These are phyloP conservation scores for Leucopternis melanops DNA, from an alignment of 2,113 vertebrate genomes.

Conservation along the genomic window DNA sequence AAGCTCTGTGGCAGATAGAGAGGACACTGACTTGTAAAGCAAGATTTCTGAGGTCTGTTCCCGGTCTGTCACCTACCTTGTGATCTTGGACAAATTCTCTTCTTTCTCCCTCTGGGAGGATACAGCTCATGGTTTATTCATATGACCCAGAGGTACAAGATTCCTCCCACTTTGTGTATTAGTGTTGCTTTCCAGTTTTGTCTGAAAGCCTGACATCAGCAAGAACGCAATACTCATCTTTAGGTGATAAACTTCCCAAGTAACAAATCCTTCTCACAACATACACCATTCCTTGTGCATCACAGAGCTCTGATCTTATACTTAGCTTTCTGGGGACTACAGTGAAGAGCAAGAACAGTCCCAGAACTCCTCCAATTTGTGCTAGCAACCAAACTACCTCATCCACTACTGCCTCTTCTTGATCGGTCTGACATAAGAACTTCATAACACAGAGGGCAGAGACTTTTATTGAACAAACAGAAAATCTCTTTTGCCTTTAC, in stretches of 20 bases:
- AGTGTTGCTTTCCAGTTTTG: not conserved
- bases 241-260: not conserved
- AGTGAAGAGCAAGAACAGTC: not conserved
- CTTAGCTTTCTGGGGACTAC: not conserved
- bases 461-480: not conserved
- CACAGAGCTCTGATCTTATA: not conserved
- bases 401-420: not conserved
- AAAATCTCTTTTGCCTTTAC: not conserved
- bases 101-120: not conserved
- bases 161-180: not conserved
- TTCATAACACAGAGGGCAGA: not conserved
- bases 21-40: not conserved
- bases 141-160: not conserved
- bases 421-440: not conserved
- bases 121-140: not conserved
- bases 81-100: not conserved
- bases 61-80: not conserved
- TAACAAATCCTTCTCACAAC: not conserved
- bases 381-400: not conserved
- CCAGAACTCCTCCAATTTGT: not conserved
- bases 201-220: not conserved
- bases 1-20: not conserved
- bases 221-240: not conserved
- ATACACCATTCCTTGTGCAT: not conserved
- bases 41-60: not conserved